Evolutionary conservation across 1,140 invertebrate genomes (phyloP), one percentile per base, ranked within the genome.

Genomic region (Eciton burchellii): DNA sequence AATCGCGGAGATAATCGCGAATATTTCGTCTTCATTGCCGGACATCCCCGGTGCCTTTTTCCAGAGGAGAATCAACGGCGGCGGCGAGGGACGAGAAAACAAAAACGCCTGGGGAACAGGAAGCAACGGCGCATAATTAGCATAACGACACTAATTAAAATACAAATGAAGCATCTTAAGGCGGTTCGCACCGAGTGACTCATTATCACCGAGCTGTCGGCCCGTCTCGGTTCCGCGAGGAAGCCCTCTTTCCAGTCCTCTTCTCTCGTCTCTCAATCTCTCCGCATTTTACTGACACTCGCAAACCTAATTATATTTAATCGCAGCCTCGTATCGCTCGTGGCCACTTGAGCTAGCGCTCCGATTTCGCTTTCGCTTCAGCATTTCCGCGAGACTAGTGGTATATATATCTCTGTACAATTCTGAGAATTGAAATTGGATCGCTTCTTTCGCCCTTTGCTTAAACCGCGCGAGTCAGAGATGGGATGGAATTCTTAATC

Each of bases 101-200:
- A 92, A 93, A 93, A 93, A 91, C 88, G 86, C 82, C n/a, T 74
- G 56, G 57, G 87, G 76, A 88, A 92, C 91, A 93, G 93, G 91
- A 93, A 92, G 90, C 91, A 91, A 92, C 90, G 90, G 90, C 89
- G 88, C 89, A 90, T 93, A 92, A 94, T 94, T 94, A 94, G 93
- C 94, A 94, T 94, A 94, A 94, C 93, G 93, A 94, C 92, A 92
- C 92, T 94, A 94, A 94, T 94, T 94, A 94, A 94, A 94, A 94
- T 94, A 94, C 92, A 94, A 94, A 94, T 94, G 93, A 94, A 93
- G 91, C 94, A 91, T 92, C 90, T 93, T 92, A 91, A 91, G 91
- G 87, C 83, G 89, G 87, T 88, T 86, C 83, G 81, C 87, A 74
- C 84, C 86, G 84, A 90, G 86, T 90, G 91, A 93, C 91, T 93